A percentile compares a stretch with the other conserved stretches of the same genome.
These are phyloP conservation scores for Epinotia bilunana DNA, from an alignment of 2,888 invertebrate species.

Conservation along the genomic window DNA sequence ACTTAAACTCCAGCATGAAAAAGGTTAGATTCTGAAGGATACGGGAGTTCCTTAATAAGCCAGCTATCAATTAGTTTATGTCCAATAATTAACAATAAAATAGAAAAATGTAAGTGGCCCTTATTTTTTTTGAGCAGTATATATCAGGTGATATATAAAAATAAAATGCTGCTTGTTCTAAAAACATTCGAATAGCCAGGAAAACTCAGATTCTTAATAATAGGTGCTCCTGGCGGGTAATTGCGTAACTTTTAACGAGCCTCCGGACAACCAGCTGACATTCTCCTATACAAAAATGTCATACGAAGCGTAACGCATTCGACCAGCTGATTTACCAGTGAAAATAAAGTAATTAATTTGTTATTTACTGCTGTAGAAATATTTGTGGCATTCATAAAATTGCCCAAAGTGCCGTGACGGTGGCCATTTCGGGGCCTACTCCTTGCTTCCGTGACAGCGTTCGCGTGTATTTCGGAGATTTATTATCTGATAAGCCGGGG, in stretches of 20 bases:
- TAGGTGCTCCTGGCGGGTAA: background rate
- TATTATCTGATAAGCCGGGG: conserved; percentile 47
- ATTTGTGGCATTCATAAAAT: conserved; percentile 41
- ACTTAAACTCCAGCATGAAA: too few species aligned
- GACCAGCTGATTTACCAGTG: background rate
- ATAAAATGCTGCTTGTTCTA: background rate
- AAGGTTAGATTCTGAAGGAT: too few species aligned
- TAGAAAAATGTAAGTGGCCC: too few species aligned
- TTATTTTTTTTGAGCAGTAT: too few species aligned
- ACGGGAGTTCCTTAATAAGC: too few species aligned
- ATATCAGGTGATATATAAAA: background rate
- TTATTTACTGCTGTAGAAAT: conserved; percentile 30
- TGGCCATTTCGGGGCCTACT: conserved; percentile 41
- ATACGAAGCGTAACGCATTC: too few species aligned
- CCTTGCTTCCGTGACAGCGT: conserved; percentile 48
- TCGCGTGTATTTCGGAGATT: conserved; percentile 48
- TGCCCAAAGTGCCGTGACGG: conserved; percentile 46
- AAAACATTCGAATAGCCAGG: too few species aligned
- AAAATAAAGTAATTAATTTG: conserved; percentile 3
- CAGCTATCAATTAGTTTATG: too few species aligned
- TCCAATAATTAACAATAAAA: too few species aligned
- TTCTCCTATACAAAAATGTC: too few species aligned
- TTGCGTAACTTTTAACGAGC: background rate
- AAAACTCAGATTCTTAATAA: too few species aligned
- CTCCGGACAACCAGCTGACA: too few species aligned